These are phyloP conservation scores for Podarcis raffonei DNA, from an alignment of 2,113 vertebrate genomes.

Conservation along the genomic window DNA sequence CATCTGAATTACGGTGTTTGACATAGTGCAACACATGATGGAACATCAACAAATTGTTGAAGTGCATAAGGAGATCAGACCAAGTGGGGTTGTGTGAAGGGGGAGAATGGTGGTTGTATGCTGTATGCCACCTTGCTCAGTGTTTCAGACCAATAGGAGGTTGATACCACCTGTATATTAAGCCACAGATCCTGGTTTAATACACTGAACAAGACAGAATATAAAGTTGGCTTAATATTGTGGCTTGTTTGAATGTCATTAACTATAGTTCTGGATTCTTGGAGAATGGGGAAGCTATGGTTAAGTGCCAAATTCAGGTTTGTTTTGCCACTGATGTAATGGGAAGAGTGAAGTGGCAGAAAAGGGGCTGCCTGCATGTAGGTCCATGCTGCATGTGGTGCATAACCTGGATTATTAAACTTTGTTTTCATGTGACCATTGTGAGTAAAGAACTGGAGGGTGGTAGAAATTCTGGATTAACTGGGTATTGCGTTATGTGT, in stretches of 20 bases:
- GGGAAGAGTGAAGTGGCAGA: not conserved
- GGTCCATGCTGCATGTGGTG: not conserved
- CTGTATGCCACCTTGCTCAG: not conserved
- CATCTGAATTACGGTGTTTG: not conserved
- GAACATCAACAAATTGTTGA: not conserved
- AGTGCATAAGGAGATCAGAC: not conserved
- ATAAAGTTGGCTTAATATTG: too few species aligned
- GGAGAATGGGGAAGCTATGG: not conserved
- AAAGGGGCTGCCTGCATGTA: not conserved
- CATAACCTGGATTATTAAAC: not conserved
- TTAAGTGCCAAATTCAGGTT: not conserved
- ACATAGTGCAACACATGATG: not conserved
- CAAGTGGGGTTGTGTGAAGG: not conserved
- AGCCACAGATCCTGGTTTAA: not conserved
- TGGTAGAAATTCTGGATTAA: not conserved
- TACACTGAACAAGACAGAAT: not conserved
- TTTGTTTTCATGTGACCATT: not conserved
- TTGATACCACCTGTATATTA: too few species aligned
- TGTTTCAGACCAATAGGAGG: not conserved
- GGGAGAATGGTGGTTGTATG: not conserved
- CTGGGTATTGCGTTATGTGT: not conserved
- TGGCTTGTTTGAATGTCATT: not conserved
- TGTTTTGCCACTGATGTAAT: not conserved
- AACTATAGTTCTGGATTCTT: not conserved
- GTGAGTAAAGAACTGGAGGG: not conserved